Percentiles rank a stretch among this genome's conserved stretches.
These are phyloP conservation scores for Ennomos fuscantarius DNA, from an alignment of 2,888 invertebrate species.

Conservation along the genomic window DNA sequence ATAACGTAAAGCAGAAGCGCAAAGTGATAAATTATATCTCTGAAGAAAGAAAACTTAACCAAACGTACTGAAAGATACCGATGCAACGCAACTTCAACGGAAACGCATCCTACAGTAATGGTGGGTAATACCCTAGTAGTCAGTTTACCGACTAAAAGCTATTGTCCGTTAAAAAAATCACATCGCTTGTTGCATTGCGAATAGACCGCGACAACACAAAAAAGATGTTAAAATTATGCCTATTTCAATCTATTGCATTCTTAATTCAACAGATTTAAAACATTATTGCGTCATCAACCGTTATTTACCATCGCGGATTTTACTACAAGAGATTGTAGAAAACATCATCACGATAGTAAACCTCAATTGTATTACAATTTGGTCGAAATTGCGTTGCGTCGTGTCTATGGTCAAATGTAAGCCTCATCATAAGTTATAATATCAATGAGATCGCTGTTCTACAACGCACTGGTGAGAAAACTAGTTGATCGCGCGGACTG, in stretches of 20 bases:
- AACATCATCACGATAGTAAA: no score
- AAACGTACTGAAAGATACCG: slow-evolving; percentile 51
- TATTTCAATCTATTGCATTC: no score
- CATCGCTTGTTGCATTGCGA: background rate
- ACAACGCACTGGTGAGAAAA: no score
- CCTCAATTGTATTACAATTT: background rate
- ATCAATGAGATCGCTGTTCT: slow-evolving; percentile 78
- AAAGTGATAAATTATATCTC: slow-evolving; percentile 44
- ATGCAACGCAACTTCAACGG: slow-evolving; percentile 2
- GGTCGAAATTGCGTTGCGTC: slow-evolving; percentile 2
- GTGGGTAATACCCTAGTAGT: no score
- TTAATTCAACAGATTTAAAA: no score
- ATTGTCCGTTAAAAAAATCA: background rate
- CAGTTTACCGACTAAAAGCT: no score
- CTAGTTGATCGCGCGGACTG: no score
- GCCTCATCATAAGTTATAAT: slow-evolving; percentile 65
- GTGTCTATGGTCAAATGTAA: slow-evolving; percentile 50
- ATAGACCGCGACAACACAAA: no score
- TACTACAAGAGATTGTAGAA: no score
- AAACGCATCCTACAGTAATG: background rate
- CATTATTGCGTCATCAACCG: no score
- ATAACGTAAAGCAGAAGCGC: slow-evolving; percentile 18
- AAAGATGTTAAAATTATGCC: no score
- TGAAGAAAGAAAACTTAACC: slow-evolving; percentile 69
- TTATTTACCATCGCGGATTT: no score